These are phyloP conservation scores for Caenorhabditis briggsae DNA, from an alignment of 1,140 invertebrate genomes.

Conservation along the genomic window DNA sequence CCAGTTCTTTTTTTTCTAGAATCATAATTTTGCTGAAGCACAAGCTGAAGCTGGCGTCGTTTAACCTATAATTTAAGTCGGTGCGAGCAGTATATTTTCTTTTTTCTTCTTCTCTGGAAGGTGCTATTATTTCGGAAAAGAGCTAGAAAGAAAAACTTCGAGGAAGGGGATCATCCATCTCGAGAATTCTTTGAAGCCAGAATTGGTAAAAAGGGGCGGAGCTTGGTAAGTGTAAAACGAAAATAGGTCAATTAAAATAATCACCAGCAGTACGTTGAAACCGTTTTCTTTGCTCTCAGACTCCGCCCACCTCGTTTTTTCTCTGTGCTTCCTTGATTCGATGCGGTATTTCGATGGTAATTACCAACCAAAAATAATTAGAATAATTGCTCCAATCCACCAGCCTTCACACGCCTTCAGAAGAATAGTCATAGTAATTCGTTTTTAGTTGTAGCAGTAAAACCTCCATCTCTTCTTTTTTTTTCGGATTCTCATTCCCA, in stretches of 20 bases:
- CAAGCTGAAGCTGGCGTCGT: too few relatives aligned
- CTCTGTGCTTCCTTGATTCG: slow-evolving; percentile 8
- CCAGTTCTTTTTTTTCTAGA: too few relatives aligned
- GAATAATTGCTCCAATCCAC: slow-evolving; percentile 51
- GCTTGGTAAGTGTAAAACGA: not conserved
- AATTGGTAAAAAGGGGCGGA: not conserved
- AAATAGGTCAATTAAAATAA: slow-evolving; percentile 31
- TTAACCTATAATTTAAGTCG: too few relatives aligned
- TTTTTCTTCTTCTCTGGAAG: too few relatives aligned
- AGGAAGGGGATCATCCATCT: too few relatives aligned
- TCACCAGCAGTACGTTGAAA: slow-evolving; percentile 14
- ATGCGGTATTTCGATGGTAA: slow-evolving; percentile 38
- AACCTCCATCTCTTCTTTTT: not conserved
- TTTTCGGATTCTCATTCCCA: not conserved
- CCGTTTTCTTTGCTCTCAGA: not conserved
- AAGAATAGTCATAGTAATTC: not conserved
- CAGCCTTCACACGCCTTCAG: slow-evolving; percentile 3
- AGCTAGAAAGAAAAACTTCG: too few relatives aligned
- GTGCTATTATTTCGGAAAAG: too few relatives aligned
- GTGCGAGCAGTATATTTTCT: too few relatives aligned
- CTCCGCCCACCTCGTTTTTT: slow-evolving; percentile 34
- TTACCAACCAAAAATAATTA: slow-evolving; percentile 54
- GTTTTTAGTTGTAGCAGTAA: not conserved
- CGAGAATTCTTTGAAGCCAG: too few relatives aligned
- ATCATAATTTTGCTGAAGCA: too few relatives aligned